A percentile compares a stretch with the other conserved stretches of the same genome.
Conservation (phyloP, 1,140 invertebrate genomes). For the Drosophila lowei region DNA sequence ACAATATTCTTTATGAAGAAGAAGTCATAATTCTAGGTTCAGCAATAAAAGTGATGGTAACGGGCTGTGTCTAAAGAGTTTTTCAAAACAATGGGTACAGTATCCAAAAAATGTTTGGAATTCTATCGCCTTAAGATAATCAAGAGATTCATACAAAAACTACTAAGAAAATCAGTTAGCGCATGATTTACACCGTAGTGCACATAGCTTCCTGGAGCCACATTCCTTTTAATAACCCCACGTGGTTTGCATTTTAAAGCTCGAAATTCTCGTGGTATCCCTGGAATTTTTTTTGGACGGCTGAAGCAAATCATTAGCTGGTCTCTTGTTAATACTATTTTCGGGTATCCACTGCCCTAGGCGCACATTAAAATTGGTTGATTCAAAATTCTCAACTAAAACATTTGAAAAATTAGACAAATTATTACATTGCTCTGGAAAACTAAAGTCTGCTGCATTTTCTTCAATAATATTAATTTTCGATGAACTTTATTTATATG, state of each 20-base stretch:
- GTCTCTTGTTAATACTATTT: not conserved
- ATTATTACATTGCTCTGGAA: too few relatives aligned
- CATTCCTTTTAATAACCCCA: not conserved
- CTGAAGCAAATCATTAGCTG: not conserved
- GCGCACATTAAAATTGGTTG: too few relatives aligned
- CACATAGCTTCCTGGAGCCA: not conserved
- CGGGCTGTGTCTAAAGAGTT: not conserved
- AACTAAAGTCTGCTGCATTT: too few relatives aligned
- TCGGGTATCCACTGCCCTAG: not conserved
- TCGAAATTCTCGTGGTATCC: not conserved
- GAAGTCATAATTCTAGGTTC: too few relatives aligned
- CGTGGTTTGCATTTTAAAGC: not conserved
- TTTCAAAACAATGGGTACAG: not conserved
- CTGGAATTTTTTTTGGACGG: constrained; percentile 3
- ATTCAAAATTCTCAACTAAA: too few relatives aligned
- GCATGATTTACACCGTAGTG: constrained; percentile 2
- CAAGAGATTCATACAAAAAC: not conserved
- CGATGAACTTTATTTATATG: too few relatives aligned
- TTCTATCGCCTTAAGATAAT: not conserved
- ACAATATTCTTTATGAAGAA: too few relatives aligned
- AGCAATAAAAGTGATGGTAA: too few relatives aligned
- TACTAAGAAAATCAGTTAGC: constrained; percentile 7
- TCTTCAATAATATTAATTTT: too few relatives aligned
- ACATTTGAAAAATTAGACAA: too few relatives aligned
- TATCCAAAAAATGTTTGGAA: not conserved